Evolutionary conservation across 1,140 invertebrate species (phyloP), one percentile per base, ranked within the genome.

Genomic region (Babylonia areolata): DNA sequence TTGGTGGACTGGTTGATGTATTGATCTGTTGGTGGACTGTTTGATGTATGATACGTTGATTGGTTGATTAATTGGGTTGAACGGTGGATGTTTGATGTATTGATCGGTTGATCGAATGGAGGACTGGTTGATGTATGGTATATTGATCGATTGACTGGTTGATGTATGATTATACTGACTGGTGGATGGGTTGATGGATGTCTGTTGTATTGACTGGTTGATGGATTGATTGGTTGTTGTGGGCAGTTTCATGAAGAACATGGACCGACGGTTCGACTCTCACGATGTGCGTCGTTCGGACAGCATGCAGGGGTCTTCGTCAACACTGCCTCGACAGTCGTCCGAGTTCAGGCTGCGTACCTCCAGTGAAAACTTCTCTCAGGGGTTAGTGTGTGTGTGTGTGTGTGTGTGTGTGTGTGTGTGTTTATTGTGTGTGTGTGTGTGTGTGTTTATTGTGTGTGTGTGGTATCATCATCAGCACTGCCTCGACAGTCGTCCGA

Each of bases 241-340:
- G 17, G 37, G 23, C 58, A 86, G 85, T 58, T 84, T 58, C 23
- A 88, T 86, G 85, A 88, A 80, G 42, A 83, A 79, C 33, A 79
- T 81, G 54, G 78, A 79, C n/a, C 51, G 28, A 11, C 51, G 82
- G 0, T 39, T 33, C 11, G 84, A 84, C n/a, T 31, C 5, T n/a
- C 37, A 75, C 37, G 51, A 42, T 6, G 28, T 12, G 3, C 79
- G 79, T 9, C 31, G 33, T 69, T 15, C 46, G 9, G 58, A 69
- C 0, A n/a, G 15, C 46, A 17, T 33, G 23, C 79, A 81, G 3
- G 35, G 23, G 2, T 46, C 82, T 2, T 73, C 82, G 0, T 73
- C 69, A 23, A 84, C 82, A 15, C 39, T 84, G 28, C 82, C 82
- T 42, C 64, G 82, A 23, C 81, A 58, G 51, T 46, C 81, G 3